Evolutionary conservation across 2,113 vertebrate genomes (phyloP).

Genomic region (Pelecanoides urinatrix): DNA sequence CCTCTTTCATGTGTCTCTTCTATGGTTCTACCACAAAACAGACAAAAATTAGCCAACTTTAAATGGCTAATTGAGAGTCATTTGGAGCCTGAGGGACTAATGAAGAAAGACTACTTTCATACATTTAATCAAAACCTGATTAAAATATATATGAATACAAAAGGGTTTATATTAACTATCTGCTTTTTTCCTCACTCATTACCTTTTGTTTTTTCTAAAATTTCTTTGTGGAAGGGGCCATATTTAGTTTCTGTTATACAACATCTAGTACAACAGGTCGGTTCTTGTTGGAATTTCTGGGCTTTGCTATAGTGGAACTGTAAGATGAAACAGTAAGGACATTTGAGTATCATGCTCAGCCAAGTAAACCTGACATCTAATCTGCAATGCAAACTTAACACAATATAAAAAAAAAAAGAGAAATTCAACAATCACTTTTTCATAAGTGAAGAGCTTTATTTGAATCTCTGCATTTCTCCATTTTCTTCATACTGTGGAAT

Average conservation of each 20-base stretch:
- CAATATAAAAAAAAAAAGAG: neutral
- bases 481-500: neutral
- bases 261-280: neutral
- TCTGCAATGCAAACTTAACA: neutral
- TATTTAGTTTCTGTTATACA: neutral
- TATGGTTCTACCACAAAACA: constrained; percentile 39
- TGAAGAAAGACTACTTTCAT: neutral
- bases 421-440: neutral
- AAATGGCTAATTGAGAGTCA: constrained; percentile 11
- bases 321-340: neutral
- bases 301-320: neutral
- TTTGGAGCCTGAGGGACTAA: constrained; percentile 22
- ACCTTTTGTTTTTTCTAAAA: neutral
- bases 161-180: neutral
- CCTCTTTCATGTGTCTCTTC: constrained; percentile 38
- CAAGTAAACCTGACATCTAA: neutral
- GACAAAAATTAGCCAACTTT: constrained; percentile 51
- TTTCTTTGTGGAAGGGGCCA: neutral
- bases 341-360: neutral
- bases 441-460: neutral
- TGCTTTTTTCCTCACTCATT: neutral
- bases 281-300: neutral
- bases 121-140: constrained; percentile 11
- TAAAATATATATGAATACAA: neutral
- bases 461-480: neutral